phyloP scores from a whole-genome alignment of 2,797 vertebrate genomes.

The Harpagifer antarcticus region DNA sequence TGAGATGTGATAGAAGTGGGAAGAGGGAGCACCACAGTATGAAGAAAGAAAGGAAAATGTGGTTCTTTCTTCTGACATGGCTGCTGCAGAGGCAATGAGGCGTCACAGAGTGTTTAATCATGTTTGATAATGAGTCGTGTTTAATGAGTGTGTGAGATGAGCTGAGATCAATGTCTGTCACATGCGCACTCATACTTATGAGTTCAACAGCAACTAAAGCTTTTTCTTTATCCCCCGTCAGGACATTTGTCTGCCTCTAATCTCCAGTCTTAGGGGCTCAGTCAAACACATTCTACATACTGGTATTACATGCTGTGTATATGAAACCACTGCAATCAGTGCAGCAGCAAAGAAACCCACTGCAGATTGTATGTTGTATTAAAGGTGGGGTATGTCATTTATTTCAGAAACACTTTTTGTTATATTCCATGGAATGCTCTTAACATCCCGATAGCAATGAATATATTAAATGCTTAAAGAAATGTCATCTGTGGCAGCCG shows the following conservation, averaged over 20 bases:
- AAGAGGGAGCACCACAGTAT: background rate
- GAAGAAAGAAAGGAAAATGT: slow-evolving; percentile 5
- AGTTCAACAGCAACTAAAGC: background rate
- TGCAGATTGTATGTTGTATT: background rate
- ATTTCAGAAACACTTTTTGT: no score
- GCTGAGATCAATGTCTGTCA: slow-evolving; percentile 17
- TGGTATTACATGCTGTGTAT: background rate
- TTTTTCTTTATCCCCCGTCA: slow-evolving; percentile 10
- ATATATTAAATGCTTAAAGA: no score
- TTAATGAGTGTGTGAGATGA: slow-evolving; percentile 17
- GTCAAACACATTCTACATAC: background rate
- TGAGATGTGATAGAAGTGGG: slow-evolving; percentile 1
- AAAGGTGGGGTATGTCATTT: no score
- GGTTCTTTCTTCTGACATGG: slow-evolving; percentile 6
- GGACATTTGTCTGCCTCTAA: background rate
- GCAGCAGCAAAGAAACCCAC: slow-evolving; percentile 3
- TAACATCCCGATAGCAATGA: no score
- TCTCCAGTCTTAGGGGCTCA: background rate
- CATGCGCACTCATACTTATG: slow-evolving; percentile 5
- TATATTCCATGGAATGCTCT: no score
- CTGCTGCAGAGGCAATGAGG: slow-evolving; percentile 6
- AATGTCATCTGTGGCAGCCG: no score
- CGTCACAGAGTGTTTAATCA: slow-evolving; percentile 9
- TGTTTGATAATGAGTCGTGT: no score
- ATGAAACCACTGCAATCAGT: background rate